Base-by-base conservation (phyloP, 2,888 invertebrate species). In the Leptogaster cylindrica region DNA sequence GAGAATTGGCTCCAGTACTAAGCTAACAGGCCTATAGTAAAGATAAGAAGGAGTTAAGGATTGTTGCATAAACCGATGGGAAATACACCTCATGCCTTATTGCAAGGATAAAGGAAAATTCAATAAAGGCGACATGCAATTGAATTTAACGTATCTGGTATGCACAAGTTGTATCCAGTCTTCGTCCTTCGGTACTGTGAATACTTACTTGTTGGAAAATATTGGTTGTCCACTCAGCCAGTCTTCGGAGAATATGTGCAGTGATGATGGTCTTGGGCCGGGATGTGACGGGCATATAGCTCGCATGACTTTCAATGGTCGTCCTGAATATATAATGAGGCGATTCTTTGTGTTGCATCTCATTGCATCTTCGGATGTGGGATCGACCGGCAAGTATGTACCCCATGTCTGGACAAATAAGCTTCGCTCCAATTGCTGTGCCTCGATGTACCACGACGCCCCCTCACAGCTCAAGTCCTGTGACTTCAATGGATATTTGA, bases 381-480 rank as follows among this genome's bases (percentile, higher is more conserved):
- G 85, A 73, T 87, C 86, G 14, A 86, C 80, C 1, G 88, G 86
- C 71, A 92, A 77, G 75, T 90, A 88, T 72, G 88, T 88, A 48
- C 93, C 93, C 92, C 92, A 92, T 44, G 92, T 91, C 72, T 92
- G 84, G 67, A 93, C 83, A 77, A 91, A 93, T 66, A 93, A 84
- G 39, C 92, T 92, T 55, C 90, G 87, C 77, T 92, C 92, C 70
- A 89, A 87, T 70, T 90, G 88, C 71, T 91, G 86, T 1, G 92
- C 91, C 76, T 89, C 89, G 65, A 93, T 85, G 71, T 92, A 82
- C 89, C 92, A 93, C 2, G 93, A 91, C 67, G 78, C 70, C 1
- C 81, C 81, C 55, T 81, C 81, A 71, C 81, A 81, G 68, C 80
- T 79, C 2, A 77, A 75, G 61, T 81, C 81, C 10, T 85, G 83